phyloP scores from a whole-genome alignment of 2,113 vertebrate genomes.

The Mirounga angustirostris region DNA sequence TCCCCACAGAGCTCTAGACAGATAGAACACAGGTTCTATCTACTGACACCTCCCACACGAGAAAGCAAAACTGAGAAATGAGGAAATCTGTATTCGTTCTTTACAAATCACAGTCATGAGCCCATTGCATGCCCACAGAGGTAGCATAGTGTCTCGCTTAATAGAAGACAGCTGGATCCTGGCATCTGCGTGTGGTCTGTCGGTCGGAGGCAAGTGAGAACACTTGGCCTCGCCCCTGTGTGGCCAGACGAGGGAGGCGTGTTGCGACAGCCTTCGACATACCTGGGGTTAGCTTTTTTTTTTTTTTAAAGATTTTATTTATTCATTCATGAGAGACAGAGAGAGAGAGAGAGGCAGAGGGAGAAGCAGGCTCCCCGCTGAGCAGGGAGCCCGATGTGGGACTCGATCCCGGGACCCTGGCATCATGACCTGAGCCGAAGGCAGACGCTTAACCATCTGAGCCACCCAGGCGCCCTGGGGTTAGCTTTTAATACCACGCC shows the following conservation, averaged over 20 bases:
- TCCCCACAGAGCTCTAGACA: background rate
- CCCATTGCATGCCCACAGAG: background rate
- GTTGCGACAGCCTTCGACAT: too few species aligned
- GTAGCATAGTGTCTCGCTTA: background rate
- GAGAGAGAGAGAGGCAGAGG: too few species aligned
- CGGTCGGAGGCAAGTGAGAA: rapidly evolving
- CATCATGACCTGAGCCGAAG: too few species aligned
- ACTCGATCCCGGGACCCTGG: too few species aligned
- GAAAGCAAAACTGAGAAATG: background rate
- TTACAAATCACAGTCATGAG: background rate
- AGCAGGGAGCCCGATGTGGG: too few species aligned
- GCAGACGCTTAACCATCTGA: too few species aligned
- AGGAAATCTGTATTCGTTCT: background rate
- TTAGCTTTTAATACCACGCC: background rate
- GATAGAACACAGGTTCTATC: background rate
- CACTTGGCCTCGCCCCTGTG: background rate
- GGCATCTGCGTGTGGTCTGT: background rate
- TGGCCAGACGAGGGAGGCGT: too few species aligned
- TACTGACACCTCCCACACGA: background rate
- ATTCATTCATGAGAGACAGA: too few species aligned
- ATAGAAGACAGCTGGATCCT: background rate
- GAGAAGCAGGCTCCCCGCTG: too few species aligned
- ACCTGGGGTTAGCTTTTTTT: too few species aligned
- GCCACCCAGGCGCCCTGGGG: too few species aligned
- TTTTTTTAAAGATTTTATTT: too few species aligned